These are phyloP conservation scores for Pseudobourletiella spinata DNA, from an alignment of 1,140 invertebrate genomes.

Conservation along the genomic window DNA sequence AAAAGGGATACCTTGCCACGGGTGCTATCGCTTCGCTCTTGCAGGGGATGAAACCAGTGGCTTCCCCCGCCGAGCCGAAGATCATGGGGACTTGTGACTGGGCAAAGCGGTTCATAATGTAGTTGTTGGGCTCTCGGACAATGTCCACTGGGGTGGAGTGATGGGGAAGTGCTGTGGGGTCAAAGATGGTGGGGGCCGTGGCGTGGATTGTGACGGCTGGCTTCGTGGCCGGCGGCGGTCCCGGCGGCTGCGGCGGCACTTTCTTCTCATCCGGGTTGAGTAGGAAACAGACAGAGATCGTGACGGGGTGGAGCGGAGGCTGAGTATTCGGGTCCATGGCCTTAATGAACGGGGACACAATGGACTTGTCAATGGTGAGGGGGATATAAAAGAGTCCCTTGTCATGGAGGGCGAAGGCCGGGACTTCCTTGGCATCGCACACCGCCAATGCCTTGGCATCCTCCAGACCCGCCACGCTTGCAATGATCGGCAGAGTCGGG, in stretches of 20 bases:
- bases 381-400: slow-evolving; percentile 86
- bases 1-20: neutral
- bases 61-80: neutral
- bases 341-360: slow-evolving; percentile 51
- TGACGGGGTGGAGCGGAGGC: slow-evolving; percentile 74
- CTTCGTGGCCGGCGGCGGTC: neutral
- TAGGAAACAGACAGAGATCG: slow-evolving; percentile 75
- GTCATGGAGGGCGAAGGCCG: slow-evolving; percentile 72
- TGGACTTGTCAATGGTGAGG: slow-evolving; percentile 68
- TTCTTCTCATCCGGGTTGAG: neutral
- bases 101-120: slow-evolving; percentile 22
- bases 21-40: neutral
- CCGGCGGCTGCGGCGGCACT: neutral
- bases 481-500: neutral
- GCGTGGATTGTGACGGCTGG: neutral
- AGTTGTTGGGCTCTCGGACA: slow-evolving; percentile 15
- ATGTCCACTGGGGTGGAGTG: neutral
- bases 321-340: slow-evolving; percentile 39
- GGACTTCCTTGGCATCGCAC: slow-evolving; percentile 44
- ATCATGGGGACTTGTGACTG: slow-evolving; percentile 18
- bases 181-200: no score
- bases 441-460: neutral
- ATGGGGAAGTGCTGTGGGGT: neutral
- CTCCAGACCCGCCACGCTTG: neutral
- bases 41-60: neutral